Evolutionary conservation across 2,113 vertebrate genomes (phyloP), one percentile per base, ranked within the genome.

Genomic region (Peromyscus californicus): DNA sequence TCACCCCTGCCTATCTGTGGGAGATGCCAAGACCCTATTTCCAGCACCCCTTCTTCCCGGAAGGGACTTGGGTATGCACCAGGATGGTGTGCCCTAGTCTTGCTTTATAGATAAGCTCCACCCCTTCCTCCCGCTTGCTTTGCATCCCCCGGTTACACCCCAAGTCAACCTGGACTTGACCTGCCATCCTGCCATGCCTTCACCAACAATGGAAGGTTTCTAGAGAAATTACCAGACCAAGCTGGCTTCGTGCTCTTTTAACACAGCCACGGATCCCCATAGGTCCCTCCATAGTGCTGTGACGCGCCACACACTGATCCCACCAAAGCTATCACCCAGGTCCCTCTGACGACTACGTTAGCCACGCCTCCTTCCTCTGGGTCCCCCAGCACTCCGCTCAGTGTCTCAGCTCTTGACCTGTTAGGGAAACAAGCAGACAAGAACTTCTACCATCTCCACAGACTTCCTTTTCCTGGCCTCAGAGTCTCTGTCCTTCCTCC

Each of bases 81-180:
- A 89, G 7, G 2, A 57, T 0, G 51, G 69, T 1, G 39, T 26
- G 0, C 6, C 36, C 19, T 19, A 21, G 26, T 57, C 17, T 69
- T 33, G 16, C 59, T 2, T 54, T 79, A 29, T 17, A 95, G 36
- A 92, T 31, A n/a, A 84, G 39, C 86, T 57, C 65, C n/a, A 9
- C 12, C 10, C 13, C 42, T 78, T 33, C 61, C 39, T 79, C 33
- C 61, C 74, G 13, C 51, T 61, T 16, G 21, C 26, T 22, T 78
- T 57, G 21, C 24, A 54, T 74, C 79, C 39, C 54, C 75, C 10
- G 21, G 69, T 36, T 69, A 29, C 54, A 67, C 12, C 86, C 42
- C 24, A 48, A 21, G 8, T 16, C 65, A 48, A 39, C 90, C 82
- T 36, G 51, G 67, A 48, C 24, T 21, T 74, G 39, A 17, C 21